Conservation (phyloP, 2,888 invertebrate genomes). For the Drosophila antonietae region DNA sequence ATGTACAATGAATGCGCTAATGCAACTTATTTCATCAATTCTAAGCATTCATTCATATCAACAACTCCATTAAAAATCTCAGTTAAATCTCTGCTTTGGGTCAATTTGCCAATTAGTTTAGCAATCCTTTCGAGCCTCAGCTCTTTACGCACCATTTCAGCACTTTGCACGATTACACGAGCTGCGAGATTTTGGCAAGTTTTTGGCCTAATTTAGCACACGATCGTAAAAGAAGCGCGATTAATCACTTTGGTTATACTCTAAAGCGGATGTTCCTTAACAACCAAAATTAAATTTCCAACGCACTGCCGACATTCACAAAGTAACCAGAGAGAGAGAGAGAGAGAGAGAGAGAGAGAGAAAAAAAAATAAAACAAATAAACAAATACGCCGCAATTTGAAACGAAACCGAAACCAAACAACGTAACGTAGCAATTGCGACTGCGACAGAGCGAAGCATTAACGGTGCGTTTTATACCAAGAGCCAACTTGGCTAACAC, state of each 20-base stretch:
- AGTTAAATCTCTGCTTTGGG: background rate
- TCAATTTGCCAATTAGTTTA: background rate
- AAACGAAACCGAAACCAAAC: slow-evolving; percentile 51
- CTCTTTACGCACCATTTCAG: slow-evolving; percentile 35
- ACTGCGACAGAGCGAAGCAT: slow-evolving; percentile 68
- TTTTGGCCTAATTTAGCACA: background rate
- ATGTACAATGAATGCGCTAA: too few species aligned
- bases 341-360: background rate
- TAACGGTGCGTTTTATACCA: slow-evolving; percentile 66
- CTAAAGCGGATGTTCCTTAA: slow-evolving; percentile 28
- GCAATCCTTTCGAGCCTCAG: background rate
- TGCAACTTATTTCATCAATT: background rate
- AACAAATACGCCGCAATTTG: slow-evolving; percentile 8
- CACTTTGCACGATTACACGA: slow-evolving; percentile 7
- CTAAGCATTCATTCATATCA: background rate
- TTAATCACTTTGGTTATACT: slow-evolving; percentile 17
- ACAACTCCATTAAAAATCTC: background rate
- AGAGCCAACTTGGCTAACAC: slow-evolving; percentile 45
- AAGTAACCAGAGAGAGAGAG: slow-evolving; percentile 9
- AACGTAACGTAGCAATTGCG: slow-evolving; percentile 54
- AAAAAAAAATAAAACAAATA: slow-evolving; percentile 2
- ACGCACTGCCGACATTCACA: slow-evolving; percentile 11
- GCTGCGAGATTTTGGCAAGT: background rate
- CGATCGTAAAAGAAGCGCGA: background rate
- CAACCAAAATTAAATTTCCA: slow-evolving; percentile 1